phyloP scores from a whole-genome alignment of 2,888 invertebrate genomes.

The Amphiduros pacificus region DNA sequence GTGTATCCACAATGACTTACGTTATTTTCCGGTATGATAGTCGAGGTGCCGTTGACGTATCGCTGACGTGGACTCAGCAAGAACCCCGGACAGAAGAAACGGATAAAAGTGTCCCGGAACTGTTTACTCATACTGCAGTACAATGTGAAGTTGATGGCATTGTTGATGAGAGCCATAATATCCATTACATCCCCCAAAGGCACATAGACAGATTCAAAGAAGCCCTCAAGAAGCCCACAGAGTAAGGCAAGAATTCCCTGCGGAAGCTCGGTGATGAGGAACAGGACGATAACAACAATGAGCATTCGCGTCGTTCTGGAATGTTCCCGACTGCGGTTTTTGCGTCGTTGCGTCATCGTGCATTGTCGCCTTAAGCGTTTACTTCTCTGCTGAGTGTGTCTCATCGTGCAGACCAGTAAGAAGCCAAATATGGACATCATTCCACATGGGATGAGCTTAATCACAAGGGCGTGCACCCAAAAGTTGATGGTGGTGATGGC shows the following conservation, averaged over 20 bases:
- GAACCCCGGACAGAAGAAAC: constrained; percentile 20
- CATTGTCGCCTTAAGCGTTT: constrained; percentile 12
- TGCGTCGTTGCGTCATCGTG: not conserved
- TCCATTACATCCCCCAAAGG: constrained; percentile 78
- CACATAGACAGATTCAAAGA: constrained; percentile 65
- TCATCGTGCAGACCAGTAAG: constrained; percentile 43
- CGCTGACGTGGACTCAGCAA: not conserved
- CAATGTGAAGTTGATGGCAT: constrained; percentile 88
- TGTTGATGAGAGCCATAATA: constrained; percentile 84
- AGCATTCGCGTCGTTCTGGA: constrained; percentile 86
- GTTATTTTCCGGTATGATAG: not conserved
- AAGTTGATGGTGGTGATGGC: constrained; percentile 21
- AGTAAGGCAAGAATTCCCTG: constrained; percentile 75
- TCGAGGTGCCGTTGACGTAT: not conserved
- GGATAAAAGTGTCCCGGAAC: constrained; percentile 69
- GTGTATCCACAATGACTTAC: too few relatives aligned
- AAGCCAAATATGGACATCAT: constrained; percentile 72
- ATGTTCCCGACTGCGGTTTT: constrained; percentile 35
- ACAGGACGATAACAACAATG: constrained; percentile 79
- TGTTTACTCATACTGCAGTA: constrained; percentile 93
- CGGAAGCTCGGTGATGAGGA: constrained; percentile 86
- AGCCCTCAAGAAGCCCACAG: constrained; percentile 11
- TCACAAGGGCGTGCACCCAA: constrained; percentile 85
- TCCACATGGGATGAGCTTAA: constrained; percentile 87
- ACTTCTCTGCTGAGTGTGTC: constrained; percentile 15